Percentiles rank a stretch among this genome's conserved stretches.
These are phyloP conservation scores for Vanessa atalanta DNA, from an alignment of 1,140 invertebrate genomes.

Conservation along the genomic window DNA sequence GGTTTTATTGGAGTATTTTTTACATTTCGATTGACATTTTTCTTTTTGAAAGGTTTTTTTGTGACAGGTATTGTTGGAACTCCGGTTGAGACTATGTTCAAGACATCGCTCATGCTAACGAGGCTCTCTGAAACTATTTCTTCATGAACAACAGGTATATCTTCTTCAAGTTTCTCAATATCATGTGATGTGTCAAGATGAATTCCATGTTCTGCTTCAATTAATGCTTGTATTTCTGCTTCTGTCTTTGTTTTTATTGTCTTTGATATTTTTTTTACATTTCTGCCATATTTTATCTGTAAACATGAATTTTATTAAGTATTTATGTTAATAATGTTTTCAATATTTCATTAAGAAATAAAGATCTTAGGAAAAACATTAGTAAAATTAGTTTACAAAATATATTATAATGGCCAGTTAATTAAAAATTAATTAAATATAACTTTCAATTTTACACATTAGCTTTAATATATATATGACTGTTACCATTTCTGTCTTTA, in stretches of 20 bases:
- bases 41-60: conserved; percentile 52
- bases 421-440: too few species aligned
- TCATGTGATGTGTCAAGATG: conserved; percentile 56
- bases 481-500: conserved; percentile 83
- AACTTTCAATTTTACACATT: too few species aligned
- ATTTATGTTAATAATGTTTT: too few species aligned
- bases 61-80: conserved; percentile 71
- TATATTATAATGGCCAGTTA: too few species aligned
- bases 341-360: too few species aligned
- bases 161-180: conserved; percentile 49
- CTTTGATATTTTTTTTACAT: conserved; percentile 83
- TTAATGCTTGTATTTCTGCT: conserved; percentile 81
- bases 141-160: conserved; percentile 61
- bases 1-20: conserved; percentile 34
- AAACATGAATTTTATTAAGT: conserved; percentile 25
- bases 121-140: conserved; percentile 73
- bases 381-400: not conserved
- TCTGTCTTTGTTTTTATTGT: conserved; percentile 84
- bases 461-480: not conserved
- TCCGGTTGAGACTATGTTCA: conserved; percentile 79
- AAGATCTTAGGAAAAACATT: not conserved
- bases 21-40: conserved; percentile 42
- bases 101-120: conserved; percentile 79
- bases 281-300: conserved; percentile 84
- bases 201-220: conserved; percentile 75